Evolutionary conservation across 2,888 invertebrate species (phyloP), one percentile per base, ranked within the genome.

Genomic region (Dexiosoma caninum): DNA sequence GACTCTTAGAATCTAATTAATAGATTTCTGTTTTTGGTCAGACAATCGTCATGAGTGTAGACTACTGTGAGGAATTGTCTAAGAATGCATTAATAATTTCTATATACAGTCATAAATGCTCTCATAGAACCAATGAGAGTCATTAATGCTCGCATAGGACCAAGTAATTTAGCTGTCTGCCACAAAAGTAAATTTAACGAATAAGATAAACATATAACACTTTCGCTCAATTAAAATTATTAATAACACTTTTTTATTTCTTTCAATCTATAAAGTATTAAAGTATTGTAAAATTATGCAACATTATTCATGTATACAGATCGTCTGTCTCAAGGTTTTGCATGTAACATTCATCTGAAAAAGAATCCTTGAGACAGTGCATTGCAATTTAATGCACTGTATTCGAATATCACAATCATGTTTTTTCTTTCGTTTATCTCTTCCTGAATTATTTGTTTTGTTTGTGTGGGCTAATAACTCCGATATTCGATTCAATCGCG

Each of bases 381-480:
- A 0, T 49, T 37, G 21, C 10, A 53, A 67, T 40, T 53, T 66
- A 59, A 37, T 27, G n/a, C 30, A 32, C 51, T 42, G n/a, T 12
- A 72, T 42, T 14, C 16, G 16, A 19, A 14, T 16, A 46, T 23
- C 1, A 21, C 51, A 60, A 42, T 32, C 71, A 40, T 44, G 62
- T 72, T 72, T 55, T 40, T 9, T 23, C 42, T 19, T 35, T 23
- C 35, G 16, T n/a, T 35, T 27, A 3, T 27, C n/a, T 62, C 32
- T 64, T 42, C 30, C 51, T 32, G 44, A 32, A 32, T 32, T n/a
- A 27, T 37, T 37, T 49, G n/a, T 14, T 49, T 59, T 19, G 5
- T 19, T 62, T 27, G 49, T 37, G 40, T 51, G 40, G 51, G 71
- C 49, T 40, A 60, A 60, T 42, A 32, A 42, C 71, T 60, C 59